phyloP scores from a whole-genome alignment of 2,113 vertebrate genomes.

The Pseudorectes ferrugineus region DNA sequence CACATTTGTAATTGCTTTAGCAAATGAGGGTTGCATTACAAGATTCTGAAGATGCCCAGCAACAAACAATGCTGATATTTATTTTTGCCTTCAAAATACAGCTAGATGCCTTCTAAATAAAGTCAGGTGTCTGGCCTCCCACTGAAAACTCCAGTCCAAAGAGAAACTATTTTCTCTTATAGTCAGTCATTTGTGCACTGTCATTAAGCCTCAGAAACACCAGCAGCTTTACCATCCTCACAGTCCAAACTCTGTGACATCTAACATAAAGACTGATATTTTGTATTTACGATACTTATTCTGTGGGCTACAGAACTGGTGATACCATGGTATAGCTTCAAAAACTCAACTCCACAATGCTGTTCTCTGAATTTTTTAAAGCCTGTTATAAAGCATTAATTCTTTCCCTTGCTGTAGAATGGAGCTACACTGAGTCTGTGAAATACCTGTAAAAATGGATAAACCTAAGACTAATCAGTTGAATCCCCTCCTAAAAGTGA shows the following conservation, averaged over 20 bases:
- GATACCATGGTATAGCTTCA: neutral
- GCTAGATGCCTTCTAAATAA: neutral
- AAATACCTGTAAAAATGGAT: neutral
- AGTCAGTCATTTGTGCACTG: neutral
- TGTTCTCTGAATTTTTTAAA: neutral
- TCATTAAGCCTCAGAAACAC: neutral
- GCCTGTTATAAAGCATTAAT: neutral
- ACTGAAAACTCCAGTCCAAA: neutral
- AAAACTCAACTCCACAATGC: neutral
- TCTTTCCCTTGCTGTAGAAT: neutral
- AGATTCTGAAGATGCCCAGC: neutral
- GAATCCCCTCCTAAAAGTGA: neutral
- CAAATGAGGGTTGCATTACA: neutral
- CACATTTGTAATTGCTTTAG: neutral
- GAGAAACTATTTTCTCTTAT: neutral
- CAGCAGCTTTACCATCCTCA: neutral
- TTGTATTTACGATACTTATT: neutral
- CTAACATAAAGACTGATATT: neutral
- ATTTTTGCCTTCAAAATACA: neutral
- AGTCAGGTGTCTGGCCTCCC: neutral
- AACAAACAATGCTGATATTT: neutral
- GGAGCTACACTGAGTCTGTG: neutral
- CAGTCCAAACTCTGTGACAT: neutral
- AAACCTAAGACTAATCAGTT: neutral
- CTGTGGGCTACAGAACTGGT: neutral